These are phyloP conservation scores for Phataginus tetradactyla DNA, from an alignment of 2,797 vertebrate genomes.

Conservation along the genomic window DNA sequence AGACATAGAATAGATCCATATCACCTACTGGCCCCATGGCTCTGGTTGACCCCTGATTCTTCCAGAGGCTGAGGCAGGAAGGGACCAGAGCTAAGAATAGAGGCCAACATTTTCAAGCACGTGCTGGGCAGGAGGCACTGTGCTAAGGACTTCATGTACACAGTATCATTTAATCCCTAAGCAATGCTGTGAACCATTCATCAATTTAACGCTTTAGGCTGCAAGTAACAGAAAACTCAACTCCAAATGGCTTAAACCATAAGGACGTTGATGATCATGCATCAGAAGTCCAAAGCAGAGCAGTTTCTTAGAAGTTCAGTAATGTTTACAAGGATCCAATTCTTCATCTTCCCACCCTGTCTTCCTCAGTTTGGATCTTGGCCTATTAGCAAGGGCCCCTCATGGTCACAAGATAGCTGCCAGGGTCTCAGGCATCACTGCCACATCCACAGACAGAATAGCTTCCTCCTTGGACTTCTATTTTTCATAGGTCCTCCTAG, in stretches of 20 bases:
- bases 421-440: neutral
- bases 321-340: neutral
- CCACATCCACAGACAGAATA: neutral
- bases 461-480: neutral
- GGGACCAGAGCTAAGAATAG: no score
- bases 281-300: neutral
- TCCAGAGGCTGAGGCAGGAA: neutral
- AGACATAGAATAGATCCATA: fast-evolving
- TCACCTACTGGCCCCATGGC: neutral
- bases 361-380: neutral
- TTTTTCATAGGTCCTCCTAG: neutral
- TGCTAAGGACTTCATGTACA: fast-evolving
- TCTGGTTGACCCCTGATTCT: neutral
- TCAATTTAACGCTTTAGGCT: neutral
- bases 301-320: neutral
- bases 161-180: neutral
- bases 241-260: neutral
- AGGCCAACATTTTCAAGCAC: neutral
- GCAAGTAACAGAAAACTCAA: neutral
- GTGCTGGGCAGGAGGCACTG: fast-evolving
- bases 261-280: neutral
- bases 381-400: neutral
- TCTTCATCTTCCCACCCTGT: neutral
- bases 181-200: neutral
- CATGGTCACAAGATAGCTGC: neutral